Evolutionary conservation across 92 coral and sea anemone genomes (phyloP), one percentile per base, ranked within the genome.

Genomic region (Anthopleura xanthogrammica): DNA sequence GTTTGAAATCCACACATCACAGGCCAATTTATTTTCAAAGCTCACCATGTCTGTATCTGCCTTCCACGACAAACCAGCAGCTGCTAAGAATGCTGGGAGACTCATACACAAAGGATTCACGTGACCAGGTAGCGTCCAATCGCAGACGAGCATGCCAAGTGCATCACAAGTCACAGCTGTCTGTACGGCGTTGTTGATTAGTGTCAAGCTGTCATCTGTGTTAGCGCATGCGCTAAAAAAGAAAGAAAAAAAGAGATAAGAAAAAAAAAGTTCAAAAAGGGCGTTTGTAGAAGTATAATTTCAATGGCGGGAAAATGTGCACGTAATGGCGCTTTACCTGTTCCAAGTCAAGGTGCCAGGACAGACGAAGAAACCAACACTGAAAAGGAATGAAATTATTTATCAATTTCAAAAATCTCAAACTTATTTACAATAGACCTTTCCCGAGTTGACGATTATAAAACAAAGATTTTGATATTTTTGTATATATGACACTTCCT

Each of bases 101-200:
- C 99, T 96, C 82, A 90, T 80, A 16, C 77, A 90, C 56, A 90
- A 56, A 12, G 99, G 99, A 82, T 94, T 94, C 83, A 96, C 94
- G 87, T 94, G 97, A 90, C 98, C 97, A 87, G 95, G 94, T 12
- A 90, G 89, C 17, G 99, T 85, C 99, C 99, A 96, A 90, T 96
- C 99, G 88, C 98, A 89, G 64, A 93, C 40, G 78, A 96, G 94
- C 62, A 94, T 80, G 46, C 99, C 99, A 66, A 96, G 89, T 46
- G 98, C 98, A 76, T 86, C 92, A 72, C 90, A 94, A 29, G 85
- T 74, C 48, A 94, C 93, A n/a, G 98, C 99, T 22, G 96, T 79
- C 79, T 96, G 96, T 4, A 92, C 98, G 7, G 99, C 99, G 77
- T 94, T 91, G 86, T 87, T 90, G 86, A 90, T 87, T 43, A 94